These are phyloP conservation scores for Phoebastria nigripes DNA, from an alignment of 2,797 vertebrate genomes.

Conservation along the genomic window DNA sequence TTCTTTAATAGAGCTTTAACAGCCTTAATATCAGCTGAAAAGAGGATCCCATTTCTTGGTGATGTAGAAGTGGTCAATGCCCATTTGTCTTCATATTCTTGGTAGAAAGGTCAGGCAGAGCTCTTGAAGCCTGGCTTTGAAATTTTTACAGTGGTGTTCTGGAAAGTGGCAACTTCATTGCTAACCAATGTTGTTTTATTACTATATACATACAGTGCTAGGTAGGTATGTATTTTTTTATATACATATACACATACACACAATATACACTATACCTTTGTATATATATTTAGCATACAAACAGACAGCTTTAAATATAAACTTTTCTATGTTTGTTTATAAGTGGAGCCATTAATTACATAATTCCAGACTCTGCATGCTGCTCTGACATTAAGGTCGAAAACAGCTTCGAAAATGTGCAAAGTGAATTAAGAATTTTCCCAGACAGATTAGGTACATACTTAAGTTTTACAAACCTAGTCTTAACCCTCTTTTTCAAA, in stretches of 20 bases:
- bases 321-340: neutral
- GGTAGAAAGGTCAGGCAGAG: neutral
- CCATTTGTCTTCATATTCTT: neutral
- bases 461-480: conserved; percentile 33
- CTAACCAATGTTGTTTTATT: neutral
- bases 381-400: neutral
- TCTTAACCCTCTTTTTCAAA: conserved; percentile 73
- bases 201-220: neutral
- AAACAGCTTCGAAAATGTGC: neutral
- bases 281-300: neutral
- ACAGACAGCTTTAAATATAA: neutral
- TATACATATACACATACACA: neutral
- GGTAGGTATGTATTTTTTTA: neutral
- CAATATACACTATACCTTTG: neutral
- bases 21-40: neutral
- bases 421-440: conserved; percentile 45
- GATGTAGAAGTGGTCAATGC: neutral
- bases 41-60: neutral
- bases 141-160: neutral
- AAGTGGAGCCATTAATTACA: neutral
- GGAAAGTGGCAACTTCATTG: neutral
- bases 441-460: conserved; percentile 50
- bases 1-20: neutral
- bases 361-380: neutral
- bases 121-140: neutral